Evolutionary conservation across 2,888 invertebrate species (phyloP).

Genomic region (Rhogogaster chlorosoma): DNA sequence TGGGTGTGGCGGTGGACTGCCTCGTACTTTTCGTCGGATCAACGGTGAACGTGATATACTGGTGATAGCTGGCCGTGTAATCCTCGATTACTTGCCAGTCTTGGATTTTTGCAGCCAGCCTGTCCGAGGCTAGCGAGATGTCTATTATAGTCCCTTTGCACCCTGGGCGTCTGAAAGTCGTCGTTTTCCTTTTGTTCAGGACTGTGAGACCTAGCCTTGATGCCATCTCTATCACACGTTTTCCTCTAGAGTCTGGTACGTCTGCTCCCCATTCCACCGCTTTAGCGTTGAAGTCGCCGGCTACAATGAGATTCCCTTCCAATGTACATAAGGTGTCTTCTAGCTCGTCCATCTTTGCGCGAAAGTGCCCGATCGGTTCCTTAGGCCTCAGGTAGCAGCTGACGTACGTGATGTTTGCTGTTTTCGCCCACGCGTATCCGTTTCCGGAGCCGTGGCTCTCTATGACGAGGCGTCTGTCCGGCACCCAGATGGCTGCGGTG

Average conservation of each 20-base stretch:
- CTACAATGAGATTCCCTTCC: constrained; percentile 37
- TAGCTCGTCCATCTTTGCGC: constrained; percentile 25
- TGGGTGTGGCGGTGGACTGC: neutral
- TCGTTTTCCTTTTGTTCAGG: constrained; percentile 32
- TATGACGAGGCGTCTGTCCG: neutral
- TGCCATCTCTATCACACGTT: constrained; percentile 51
- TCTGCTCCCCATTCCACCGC: constrained; percentile 50
- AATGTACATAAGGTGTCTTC: neutral
- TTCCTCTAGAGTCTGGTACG: constrained; percentile 48
- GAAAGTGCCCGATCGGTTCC: constrained; percentile 43
- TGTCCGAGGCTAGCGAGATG: constrained; percentile 6
- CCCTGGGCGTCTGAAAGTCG: constrained; percentile 43
- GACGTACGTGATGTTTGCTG: constrained; percentile 35
- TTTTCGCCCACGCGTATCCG: constrained; percentile 52
- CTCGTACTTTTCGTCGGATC: neutral
- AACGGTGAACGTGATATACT: constrained; percentile 47
- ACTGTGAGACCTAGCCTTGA: constrained; percentile 50
- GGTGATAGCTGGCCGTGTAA: constrained; percentile 55
- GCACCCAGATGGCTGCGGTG: constrained; percentile 54
- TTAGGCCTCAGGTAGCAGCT: constrained; percentile 53
- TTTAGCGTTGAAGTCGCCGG: constrained; percentile 12
- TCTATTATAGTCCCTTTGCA: neutral
- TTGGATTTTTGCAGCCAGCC: neutral
- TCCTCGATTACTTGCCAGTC: constrained; percentile 44
- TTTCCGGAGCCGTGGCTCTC: constrained; percentile 26